These are phyloP conservation scores for Batillaria attramentaria DNA, from an alignment of 1,140 invertebrate species.

Conservation along the genomic window DNA sequence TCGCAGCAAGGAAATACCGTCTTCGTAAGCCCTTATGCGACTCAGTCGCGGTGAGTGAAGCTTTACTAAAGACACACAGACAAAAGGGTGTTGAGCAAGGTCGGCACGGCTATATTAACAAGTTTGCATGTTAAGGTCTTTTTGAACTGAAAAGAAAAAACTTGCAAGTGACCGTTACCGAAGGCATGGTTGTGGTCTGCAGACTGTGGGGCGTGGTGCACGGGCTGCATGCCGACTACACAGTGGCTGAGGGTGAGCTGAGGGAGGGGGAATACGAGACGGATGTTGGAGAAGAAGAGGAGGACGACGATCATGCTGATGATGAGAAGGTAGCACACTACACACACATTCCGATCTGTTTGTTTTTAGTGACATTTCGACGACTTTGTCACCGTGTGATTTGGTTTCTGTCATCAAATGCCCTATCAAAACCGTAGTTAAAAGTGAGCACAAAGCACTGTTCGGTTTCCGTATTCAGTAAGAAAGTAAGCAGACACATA, in stretches of 20 bases:
- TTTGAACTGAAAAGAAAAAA: no score
- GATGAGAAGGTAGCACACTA: background rate
- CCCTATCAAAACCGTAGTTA: no score
- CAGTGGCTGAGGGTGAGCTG: slow-evolving; percentile 50
- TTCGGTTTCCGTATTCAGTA: background rate
- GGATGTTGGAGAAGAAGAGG: slow-evolving; percentile 43
- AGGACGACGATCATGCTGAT: slow-evolving; percentile 28
- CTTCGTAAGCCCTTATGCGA: no score
- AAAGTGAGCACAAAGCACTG: background rate
- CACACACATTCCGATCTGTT: background rate
- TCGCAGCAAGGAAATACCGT: no score
- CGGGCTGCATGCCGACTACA: slow-evolving; percentile 49
- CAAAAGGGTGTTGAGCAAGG: no score
- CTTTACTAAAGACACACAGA: no score
- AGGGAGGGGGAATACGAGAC: slow-evolving; percentile 49
- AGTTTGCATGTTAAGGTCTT: no score
- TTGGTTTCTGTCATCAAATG: background rate
- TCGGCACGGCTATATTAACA: no score
- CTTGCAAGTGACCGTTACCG: no score
- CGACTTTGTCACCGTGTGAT: background rate
- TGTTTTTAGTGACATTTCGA: background rate
- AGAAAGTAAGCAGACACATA: background rate
- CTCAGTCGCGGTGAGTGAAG: no score
- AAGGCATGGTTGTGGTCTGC: background rate
- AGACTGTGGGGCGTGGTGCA: slow-evolving; percentile 57